phyloP scores from a whole-genome alignment of 2,797 vertebrate species.

The Muraenolepis orangiensis region DNA sequence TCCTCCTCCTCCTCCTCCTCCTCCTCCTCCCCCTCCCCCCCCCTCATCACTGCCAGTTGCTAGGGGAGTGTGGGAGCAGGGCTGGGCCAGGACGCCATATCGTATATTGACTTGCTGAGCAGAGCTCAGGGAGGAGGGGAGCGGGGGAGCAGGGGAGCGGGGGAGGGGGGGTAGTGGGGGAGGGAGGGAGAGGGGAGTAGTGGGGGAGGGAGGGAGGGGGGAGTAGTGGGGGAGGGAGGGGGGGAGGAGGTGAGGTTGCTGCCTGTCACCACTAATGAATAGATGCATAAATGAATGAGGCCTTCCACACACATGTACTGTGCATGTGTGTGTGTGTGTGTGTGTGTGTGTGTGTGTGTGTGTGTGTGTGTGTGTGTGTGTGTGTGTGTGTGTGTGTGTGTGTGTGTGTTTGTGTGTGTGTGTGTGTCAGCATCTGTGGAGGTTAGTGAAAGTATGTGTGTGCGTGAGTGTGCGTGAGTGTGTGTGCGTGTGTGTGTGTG shows the following conservation, averaged over 20 bases:
- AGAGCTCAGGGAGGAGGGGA: slow-evolving; percentile 65
- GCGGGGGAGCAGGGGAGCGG: too few species aligned
- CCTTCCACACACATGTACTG: slow-evolving; percentile 23
- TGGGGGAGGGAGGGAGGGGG: too few species aligned
- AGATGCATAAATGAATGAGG: slow-evolving; percentile 74
- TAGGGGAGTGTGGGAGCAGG: slow-evolving; percentile 63
- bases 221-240: too few species aligned
- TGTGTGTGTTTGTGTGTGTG: background rate
- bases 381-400: slow-evolving; percentile 13
- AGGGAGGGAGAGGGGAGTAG: too few species aligned
- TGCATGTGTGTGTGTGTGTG: slow-evolving; percentile 9
- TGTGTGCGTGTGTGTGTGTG: background rate
- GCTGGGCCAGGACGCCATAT: slow-evolving; percentile 61
- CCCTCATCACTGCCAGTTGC: slow-evolving; percentile 66
- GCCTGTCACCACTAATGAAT: slow-evolving; percentile 75
- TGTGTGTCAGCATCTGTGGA: slow-evolving; percentile 21
- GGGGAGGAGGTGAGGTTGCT: slow-evolving; percentile 62
- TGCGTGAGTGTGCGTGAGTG: slow-evolving; percentile 20
- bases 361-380: slow-evolving; percentile 26
- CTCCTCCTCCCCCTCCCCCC: slow-evolving; percentile 55
- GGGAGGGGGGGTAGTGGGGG: too few species aligned
- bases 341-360: slow-evolving; percentile 22
- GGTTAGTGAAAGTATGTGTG: slow-evolving; percentile 33
- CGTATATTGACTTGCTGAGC: slow-evolving; percentile 73
- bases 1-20: slow-evolving; percentile 49